Evolutionary conservation across 1,140 invertebrate genomes (phyloP), one percentile per base, ranked within the genome.

Genomic region (Lordiphosa stackelbergi): DNA sequence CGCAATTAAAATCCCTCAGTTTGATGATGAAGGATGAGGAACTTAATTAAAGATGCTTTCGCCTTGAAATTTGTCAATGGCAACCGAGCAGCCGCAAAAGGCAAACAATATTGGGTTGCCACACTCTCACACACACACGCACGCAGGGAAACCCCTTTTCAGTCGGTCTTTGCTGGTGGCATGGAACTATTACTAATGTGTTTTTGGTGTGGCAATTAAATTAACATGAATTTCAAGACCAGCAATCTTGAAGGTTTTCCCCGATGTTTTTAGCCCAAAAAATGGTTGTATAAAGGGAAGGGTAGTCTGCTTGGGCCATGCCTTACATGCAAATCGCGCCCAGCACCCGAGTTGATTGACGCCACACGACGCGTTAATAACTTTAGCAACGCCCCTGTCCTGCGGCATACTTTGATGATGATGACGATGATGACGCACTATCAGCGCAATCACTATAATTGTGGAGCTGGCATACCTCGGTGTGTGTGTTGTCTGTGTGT

Each of bases 331-430:
- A 81, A 81, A 74, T 71, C 46, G 69, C 49, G 65, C 59, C 49
- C 52, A 48, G 41, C 41, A 59, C 61, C 53, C 72, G 69, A 70
- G 46, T 78, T 83, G 77, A 83, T 83, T 83, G 77, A 83, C 77
- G 69, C 77, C 77, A 72, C 77, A 73, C 73, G 65, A 84, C 73
- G 72, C 77, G 77, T 83, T 83, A 83, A 83, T 83, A 83, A 83
- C 77, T 83, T 83, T 83, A 83, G 77, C 77, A 77, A 83, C 77
- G 77, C 77, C 77, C 66, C 60, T 69, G 73, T 69, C 72, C 72
- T 83, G 72, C 72, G 77, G 72, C 77, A 35, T 60, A 69, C 74
- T 79, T 63, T 73, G 69, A 79, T 79, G 68, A 66, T 70, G 52
- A 69, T 57, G 59, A 69, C 49, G 58, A 54, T 64, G 73, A 81